Conservation (phyloP, 1,140 invertebrate genomes). For the Scaptomyza graminum region DNA sequence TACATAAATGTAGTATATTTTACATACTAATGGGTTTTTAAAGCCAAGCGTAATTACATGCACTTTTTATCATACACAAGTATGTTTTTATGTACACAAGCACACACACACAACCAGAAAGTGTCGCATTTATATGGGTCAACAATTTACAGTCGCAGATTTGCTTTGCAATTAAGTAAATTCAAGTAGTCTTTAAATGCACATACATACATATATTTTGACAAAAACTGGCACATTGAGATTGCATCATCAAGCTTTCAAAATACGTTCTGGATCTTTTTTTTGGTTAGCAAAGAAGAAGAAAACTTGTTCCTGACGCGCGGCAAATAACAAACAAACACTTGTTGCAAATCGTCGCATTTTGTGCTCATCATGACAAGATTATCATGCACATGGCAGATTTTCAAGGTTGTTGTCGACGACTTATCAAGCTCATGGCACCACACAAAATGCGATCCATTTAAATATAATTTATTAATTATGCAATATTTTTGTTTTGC, state of each 20-base stretch:
- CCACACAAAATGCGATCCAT: constrained; percentile 33
- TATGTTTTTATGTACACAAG: constrained; percentile 11
- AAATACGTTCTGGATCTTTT: constrained; percentile 50
- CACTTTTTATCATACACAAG: constrained; percentile 63
- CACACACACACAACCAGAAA: constrained; percentile 40
- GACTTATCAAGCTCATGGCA: constrained; percentile 38
- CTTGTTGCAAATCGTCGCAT: constrained; percentile 65
- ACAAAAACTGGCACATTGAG: constrained; percentile 71
- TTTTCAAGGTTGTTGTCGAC: constrained; percentile 42
- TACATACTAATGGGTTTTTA: constrained; percentile 73
- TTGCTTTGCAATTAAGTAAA: constrained; percentile 71
- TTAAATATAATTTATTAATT: constrained; percentile 48
- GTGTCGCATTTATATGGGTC: constrained; percentile 73
- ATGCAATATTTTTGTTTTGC: constrained; percentile 20
- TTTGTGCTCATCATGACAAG: constrained; percentile 37
- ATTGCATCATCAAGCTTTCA: constrained; percentile 68
- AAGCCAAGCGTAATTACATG: constrained; percentile 73
- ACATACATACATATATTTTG: constrained; percentile 28
- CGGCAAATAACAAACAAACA: constrained; percentile 48
- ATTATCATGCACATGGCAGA: constrained; percentile 46
- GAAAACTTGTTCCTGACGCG: constrained; percentile 54
- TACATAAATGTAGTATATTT: constrained; percentile 29
- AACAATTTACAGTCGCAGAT: constrained; percentile 75
- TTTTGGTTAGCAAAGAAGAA: constrained; percentile 33
- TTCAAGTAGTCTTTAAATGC: constrained; percentile 44